Base-by-base conservation (phyloP, 1,140 invertebrate species). In the Plectrocnemia conspersa region DNA sequence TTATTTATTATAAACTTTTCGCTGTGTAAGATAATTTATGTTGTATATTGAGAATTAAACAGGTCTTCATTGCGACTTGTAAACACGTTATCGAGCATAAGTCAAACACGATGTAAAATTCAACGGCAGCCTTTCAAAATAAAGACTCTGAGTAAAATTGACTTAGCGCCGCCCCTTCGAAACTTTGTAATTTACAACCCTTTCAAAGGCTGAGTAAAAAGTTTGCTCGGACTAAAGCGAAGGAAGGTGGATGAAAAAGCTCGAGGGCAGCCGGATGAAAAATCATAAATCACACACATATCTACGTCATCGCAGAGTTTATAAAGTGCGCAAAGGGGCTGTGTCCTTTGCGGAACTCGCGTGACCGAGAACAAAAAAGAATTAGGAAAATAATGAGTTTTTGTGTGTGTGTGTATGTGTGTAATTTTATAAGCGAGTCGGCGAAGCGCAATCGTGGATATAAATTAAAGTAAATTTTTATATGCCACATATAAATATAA, bases 101-200 rank as follows among this genome's bases (percentile, higher is more conserved):
- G 46, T 35, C 16, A 18, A 48, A 48, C 42, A 24, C 15, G 13
- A 13, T n/a, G n/a, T 3, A 7, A 5, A 22, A 48, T 22, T 18
- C 46, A 27, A 15, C 29, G 16, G 22, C 19, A 24, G 29, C 15
- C 18, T 19, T 33, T 16, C 35, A 18, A 22, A 48, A 36, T 36
- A 48, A 35, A 16, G 46, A 15, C 7, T 32, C 16, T 16, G 6
- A 15, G 11, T 25, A 18, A 46, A 48, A 48, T 48, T 19, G 46
- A 48, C 46, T 48, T 48, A 21, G 15, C 25, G 46, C 27, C 16
- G 29, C 27, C 46, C 36, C 33, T 48, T 38, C 36, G 36, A 48
- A 48, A 48, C 46, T 48, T 48, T 48, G 27, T 24, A 48, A 48
- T 48, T 48, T 48, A 48, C 46, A 48, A 29, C 46, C 46, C 46